phyloP scores from a whole-genome alignment of 1,140 invertebrate genomes.

The Drosophila virilis region DNA sequence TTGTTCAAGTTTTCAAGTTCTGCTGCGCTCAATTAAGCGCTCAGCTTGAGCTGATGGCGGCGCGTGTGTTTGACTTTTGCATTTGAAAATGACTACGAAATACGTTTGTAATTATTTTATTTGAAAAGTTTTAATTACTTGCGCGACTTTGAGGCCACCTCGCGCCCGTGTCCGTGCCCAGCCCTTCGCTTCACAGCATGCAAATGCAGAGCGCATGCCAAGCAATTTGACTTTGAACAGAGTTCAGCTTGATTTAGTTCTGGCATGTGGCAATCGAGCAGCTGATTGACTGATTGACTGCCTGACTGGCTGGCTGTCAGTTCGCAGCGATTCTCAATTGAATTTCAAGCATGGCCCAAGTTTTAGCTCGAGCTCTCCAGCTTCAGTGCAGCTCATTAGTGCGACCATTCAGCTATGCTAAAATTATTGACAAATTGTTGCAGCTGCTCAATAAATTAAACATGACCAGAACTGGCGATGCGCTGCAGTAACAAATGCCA shows the following conservation, averaged over 20 bases:
- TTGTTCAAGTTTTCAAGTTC: conserved; percentile 42
- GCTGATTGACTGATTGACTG: conserved; percentile 44
- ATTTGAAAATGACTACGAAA: conserved; percentile 70
- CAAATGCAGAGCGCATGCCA: conserved; percentile 7
- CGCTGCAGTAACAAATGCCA: conserved; percentile 14
- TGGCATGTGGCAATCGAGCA: conserved; percentile 31
- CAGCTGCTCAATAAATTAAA: conserved; percentile 44
- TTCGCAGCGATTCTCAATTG: conserved; percentile 52
- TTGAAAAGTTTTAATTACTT: conserved; percentile 83
- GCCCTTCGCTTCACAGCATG: background rate
- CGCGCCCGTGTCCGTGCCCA: too few species aligned
- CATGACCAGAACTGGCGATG: conserved; percentile 19
- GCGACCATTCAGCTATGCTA: conserved; percentile 48
- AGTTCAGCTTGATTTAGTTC: conserved; percentile 7
- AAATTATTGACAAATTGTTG: conserved; percentile 53
- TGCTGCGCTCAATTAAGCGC: conserved; percentile 60
- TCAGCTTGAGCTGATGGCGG: conserved; percentile 28
- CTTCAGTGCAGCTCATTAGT: conserved; percentile 64
- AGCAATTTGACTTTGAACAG: conserved; percentile 23
- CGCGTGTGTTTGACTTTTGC: conserved; percentile 77
- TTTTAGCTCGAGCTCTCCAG: background rate
- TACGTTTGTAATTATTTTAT: conserved; percentile 79
- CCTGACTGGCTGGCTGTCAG: conserved; percentile 1
- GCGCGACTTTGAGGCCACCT: conserved; percentile 41
- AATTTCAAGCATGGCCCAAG: conserved; percentile 69